Evolutionary conservation across 30 jellyfish, hydroid and myxozoan species (phyloP).

Genomic region (Aurelia sp.): DNA sequence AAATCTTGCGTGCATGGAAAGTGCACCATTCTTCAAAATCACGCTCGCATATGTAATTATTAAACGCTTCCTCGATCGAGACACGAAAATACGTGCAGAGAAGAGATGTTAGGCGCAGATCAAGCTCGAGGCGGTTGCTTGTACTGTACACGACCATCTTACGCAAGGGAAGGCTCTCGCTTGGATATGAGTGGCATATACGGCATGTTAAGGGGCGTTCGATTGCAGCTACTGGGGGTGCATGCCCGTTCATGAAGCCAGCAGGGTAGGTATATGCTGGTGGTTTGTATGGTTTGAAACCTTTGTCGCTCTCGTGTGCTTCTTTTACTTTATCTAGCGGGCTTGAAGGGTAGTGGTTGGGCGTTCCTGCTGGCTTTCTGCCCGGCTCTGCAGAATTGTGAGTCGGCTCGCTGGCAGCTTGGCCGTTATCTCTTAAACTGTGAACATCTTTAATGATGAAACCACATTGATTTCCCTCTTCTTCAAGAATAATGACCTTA

Average conservation of each 20-base stretch:
- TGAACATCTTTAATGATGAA: slow-evolving; percentile 67
- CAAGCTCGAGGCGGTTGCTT: slow-evolving; percentile 67
- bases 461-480: slow-evolving; percentile 53
- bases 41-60: slow-evolving; percentile 71
- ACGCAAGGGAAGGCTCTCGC: slow-evolving; percentile 68
- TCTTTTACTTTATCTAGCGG: slow-evolving; percentile 15
- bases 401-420: slow-evolving; percentile 27
- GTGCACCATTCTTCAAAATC: slow-evolving; percentile 80
- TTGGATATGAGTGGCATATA: slow-evolving; percentile 61
- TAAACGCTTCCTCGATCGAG: slow-evolving; percentile 78
- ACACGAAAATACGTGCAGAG: slow-evolving; percentile 72
- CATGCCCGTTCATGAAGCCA: slow-evolving; percentile 53
- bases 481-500: slow-evolving; percentile 50
- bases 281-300: slow-evolving; percentile 70
- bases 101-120: slow-evolving; percentile 66
- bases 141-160: slow-evolving; percentile 72
- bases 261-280: slow-evolving; percentile 22
- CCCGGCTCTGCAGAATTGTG: slow-evolving; percentile 13
- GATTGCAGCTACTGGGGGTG: slow-evolving; percentile 41
- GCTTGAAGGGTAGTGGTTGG: neutral
- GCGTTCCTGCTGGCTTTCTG: slow-evolving; percentile 9
- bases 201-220: slow-evolving; percentile 76
- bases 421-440: slow-evolving; percentile 65
- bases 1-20: slow-evolving; percentile 73
- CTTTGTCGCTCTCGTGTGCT: slow-evolving; percentile 32